Evolutionary conservation across 2,888 invertebrate species (phyloP).

Genomic region (Drosophila infuscata): DNA sequence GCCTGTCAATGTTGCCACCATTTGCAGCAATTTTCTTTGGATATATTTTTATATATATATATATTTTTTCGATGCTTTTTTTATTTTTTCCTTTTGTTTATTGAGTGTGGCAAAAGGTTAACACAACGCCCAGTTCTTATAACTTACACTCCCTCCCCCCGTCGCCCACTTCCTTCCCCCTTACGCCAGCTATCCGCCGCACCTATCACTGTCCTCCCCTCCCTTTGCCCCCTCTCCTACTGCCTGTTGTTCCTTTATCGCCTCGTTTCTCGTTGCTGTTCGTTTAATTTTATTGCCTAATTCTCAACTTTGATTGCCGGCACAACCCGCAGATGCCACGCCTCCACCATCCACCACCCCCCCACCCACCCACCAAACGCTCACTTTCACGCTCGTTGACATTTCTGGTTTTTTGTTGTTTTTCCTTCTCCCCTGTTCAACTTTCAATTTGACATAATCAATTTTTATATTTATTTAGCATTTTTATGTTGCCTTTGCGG

Average conservation of each 20-base stretch:
- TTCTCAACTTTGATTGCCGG: conserved; percentile 78
- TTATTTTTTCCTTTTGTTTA: conserved; percentile 29
- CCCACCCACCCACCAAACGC: not conserved
- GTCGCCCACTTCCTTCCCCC: not conserved
- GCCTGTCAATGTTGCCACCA: conserved; percentile 59
- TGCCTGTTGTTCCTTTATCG: conserved; percentile 21
- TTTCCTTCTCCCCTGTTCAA: conserved; percentile 22
- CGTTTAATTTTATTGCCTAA: conserved; percentile 80
- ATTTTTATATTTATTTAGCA: conserved; percentile 76
- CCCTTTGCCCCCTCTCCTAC: not conserved
- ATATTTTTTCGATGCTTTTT: not conserved
- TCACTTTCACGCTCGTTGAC: conserved; percentile 76
- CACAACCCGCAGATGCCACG: conserved; percentile 37
- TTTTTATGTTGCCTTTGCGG: conserved; percentile 57
- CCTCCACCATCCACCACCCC: not conserved
- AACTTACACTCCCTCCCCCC: not conserved
- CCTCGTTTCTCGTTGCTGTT: conserved; percentile 67
- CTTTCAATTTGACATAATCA: conserved; percentile 74
- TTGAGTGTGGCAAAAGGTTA: conserved; percentile 66
- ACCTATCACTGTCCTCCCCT: not conserved
- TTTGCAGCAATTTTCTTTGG: conserved; percentile 57
- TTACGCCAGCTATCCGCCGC: not conserved
- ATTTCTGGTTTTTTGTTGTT: conserved; percentile 53
- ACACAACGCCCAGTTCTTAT: conserved; percentile 20
- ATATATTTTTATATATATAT: not conserved